These are phyloP conservation scores for Accipiter virgatus DNA, from an alignment of 2,113 vertebrate genomes.

Conservation along the genomic window DNA sequence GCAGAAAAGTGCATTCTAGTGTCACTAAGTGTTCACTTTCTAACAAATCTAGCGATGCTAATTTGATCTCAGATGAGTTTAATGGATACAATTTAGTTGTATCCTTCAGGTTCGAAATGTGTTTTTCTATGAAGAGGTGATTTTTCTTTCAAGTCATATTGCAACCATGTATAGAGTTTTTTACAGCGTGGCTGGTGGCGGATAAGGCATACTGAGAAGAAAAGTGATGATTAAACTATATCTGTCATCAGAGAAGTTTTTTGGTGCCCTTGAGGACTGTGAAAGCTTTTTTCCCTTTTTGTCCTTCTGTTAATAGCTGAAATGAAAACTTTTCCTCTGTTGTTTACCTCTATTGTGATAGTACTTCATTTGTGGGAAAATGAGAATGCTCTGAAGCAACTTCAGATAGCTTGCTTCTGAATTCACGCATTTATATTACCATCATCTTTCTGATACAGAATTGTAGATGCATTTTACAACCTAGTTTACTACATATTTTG, in stretches of 20 bases:
- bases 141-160: not conserved
- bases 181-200: not conserved
- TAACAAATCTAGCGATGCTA: not conserved
- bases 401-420: not conserved
- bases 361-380: not conserved
- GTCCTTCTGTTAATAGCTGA: not conserved
- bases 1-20: not conserved
- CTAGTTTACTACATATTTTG: not conserved
- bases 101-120: not conserved
- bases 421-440: not conserved
- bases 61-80: not conserved
- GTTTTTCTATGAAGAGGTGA: not conserved
- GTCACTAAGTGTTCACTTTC: not conserved
- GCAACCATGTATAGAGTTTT: not conserved
- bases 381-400: not conserved
- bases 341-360: not conserved
- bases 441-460: not conserved
- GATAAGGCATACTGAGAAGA: not conserved
- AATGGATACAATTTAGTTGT: not conserved
- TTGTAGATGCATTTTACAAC: not conserved
- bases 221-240: not conserved
- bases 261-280: not conserved
- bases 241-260: not conserved
- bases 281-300: not conserved
- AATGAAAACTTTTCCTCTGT: not conserved